Evolutionary conservation across 1,140 invertebrate species (phyloP).

Genomic region (Bacillus rossius): DNA sequence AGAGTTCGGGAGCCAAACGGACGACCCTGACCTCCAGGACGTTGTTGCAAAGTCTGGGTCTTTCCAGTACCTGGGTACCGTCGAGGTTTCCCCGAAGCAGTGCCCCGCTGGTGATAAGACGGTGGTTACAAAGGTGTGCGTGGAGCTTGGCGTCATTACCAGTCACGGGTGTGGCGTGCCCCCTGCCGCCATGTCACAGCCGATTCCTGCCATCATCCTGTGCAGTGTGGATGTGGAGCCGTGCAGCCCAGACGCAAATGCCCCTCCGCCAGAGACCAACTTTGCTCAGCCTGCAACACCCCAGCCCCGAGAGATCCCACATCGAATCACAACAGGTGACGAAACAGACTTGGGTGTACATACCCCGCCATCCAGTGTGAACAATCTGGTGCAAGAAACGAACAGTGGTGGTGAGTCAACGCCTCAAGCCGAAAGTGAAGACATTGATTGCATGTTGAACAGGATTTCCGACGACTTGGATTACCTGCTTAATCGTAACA

Average conservation of each 20-base stretch:
- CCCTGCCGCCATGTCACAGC: background rate
- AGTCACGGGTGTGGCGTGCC: background rate
- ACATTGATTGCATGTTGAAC: conserved; percentile 55
- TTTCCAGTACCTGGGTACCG: no score
- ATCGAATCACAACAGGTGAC: no score
- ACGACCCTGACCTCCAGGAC: background rate
- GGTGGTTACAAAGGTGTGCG: conserved; percentile 28
- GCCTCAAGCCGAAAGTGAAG: conserved; percentile 19
- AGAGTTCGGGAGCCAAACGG: no score
- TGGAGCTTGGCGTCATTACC: conserved; percentile 26
- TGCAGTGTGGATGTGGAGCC: conserved; percentile 36
- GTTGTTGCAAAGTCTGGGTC: no score
- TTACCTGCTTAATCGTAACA: conserved; percentile 61
- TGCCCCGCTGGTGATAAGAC: conserved; percentile 19
- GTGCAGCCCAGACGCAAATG: background rate
- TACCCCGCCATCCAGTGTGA: no score
- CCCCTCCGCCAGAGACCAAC: no score
- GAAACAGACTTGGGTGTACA: no score
- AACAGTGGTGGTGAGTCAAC: no score
- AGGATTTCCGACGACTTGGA: conserved; percentile 68
- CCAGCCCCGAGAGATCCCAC: no score
- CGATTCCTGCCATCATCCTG: conserved; percentile 27
- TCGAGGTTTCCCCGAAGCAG: no score
- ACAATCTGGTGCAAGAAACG: no score
- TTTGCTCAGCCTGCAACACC: no score